Evolutionary conservation across 2,888 invertebrate genomes (phyloP).

Genomic region (Bembecia ichneumoniformis): DNA sequence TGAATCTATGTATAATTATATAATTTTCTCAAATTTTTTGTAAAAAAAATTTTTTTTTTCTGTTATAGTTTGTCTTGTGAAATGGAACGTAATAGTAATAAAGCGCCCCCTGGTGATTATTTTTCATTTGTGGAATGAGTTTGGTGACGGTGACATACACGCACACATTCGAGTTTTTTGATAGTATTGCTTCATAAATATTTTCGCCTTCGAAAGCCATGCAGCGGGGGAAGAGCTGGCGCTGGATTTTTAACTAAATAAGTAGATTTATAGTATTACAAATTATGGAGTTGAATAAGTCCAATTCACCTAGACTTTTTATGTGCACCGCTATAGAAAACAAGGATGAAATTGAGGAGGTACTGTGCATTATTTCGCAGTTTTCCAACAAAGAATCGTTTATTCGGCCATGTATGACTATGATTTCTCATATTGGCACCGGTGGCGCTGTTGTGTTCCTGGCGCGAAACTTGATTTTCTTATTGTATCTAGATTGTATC

Average conservation of each 20-base stretch:
- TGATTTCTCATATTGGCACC: slow-evolving; percentile 53
- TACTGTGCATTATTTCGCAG: slow-evolving; percentile 71
- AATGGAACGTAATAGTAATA: slow-evolving; percentile 13
- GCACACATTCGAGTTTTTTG: slow-evolving; percentile 53
- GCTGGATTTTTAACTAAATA: slow-evolving; percentile 72
- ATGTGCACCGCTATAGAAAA: slow-evolving; percentile 86
- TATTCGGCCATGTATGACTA: slow-evolving; percentile 67
- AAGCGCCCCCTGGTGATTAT: slow-evolving; percentile 30
- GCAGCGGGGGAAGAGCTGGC: slow-evolving; percentile 68
- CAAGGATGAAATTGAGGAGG: slow-evolving; percentile 93
- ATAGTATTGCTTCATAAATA: slow-evolving; percentile 63
- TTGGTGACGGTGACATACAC: slow-evolving; percentile 18
- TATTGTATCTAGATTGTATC: slow-evolving; percentile 1
- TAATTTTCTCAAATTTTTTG: no score
- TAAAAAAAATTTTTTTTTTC: no score
- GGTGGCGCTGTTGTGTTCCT: slow-evolving; percentile 52
- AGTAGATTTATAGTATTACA: slow-evolving; percentile 61
- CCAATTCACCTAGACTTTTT: slow-evolving; percentile 81
- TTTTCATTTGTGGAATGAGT: slow-evolving; percentile 16
- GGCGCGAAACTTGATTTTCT: slow-evolving; percentile 55
- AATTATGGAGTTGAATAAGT: slow-evolving; percentile 74
- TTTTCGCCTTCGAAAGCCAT: slow-evolving; percentile 75
- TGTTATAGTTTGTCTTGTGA: slow-evolving; percentile 1
- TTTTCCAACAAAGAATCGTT: slow-evolving; percentile 66
- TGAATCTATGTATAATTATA: no score